A percentile compares a stretch with the other conserved stretches of the same genome.
These are phyloP conservation scores for Phthorimaea operculella DNA, from an alignment of 1,140 invertebrate species.

Conservation along the genomic window DNA sequence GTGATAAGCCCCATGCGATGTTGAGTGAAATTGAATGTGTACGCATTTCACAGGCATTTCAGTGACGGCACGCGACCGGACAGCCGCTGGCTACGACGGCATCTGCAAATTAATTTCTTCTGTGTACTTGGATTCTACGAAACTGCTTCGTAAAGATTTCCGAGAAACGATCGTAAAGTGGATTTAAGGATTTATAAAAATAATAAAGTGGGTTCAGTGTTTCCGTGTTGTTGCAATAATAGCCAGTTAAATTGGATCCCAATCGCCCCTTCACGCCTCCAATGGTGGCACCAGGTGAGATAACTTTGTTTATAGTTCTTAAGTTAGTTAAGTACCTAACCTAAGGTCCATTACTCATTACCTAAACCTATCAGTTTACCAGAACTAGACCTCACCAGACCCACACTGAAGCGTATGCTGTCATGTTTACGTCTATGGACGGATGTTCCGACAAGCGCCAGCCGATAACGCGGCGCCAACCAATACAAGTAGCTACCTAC, in stretches of 20 bases:
- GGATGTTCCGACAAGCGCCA: neutral
- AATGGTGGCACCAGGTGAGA: constrained; percentile 66
- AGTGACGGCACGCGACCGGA: constrained; percentile 43
- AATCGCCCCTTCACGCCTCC: constrained; percentile 51
- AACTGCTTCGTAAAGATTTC: constrained; percentile 64
- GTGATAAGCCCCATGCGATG: constrained; percentile 50
- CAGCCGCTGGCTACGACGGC: constrained; percentile 42
- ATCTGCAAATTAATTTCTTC: constrained; percentile 66
- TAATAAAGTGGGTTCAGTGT: constrained; percentile 58
- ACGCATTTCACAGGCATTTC: constrained; percentile 56
- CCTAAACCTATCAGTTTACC: too few relatives aligned
- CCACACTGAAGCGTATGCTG: neutral
- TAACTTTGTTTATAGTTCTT: neutral
- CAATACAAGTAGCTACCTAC: too few relatives aligned
- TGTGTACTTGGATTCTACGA: constrained; percentile 58
- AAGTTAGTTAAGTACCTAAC: neutral
- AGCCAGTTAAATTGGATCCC: constrained; percentile 65
- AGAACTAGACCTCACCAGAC: neutral
- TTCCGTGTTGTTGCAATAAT: constrained; percentile 52
- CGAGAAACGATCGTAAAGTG: constrained; percentile 60
- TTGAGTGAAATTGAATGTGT: constrained; percentile 63
- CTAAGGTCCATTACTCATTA: too few relatives aligned
- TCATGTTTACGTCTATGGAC: neutral
- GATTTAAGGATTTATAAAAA: constrained; percentile 61
- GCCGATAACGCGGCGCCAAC: neutral